Evolutionary conservation across 2,797 vertebrate species (phyloP).

Genomic region (Lateolabrax maculatus): DNA sequence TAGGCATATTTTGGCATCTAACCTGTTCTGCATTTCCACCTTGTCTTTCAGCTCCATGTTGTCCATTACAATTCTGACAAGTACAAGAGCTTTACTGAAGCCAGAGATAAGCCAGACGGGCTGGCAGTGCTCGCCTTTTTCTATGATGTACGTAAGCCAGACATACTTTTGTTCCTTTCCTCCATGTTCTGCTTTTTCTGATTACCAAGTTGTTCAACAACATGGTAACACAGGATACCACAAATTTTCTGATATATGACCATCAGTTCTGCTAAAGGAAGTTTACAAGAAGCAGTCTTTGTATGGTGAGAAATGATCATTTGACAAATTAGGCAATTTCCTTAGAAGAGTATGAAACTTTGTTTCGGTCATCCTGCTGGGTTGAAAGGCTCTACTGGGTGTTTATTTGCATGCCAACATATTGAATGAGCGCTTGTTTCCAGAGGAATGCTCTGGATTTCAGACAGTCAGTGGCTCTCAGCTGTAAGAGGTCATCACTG

Average conservation of each 20-base stretch:
- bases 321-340: conserved; percentile 12
- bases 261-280: background rate
- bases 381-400: conserved; percentile 57
- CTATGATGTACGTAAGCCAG: conserved; percentile 84
- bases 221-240: background rate
- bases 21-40: conserved; percentile 35
- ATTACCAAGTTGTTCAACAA: background rate
- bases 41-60: conserved; percentile 89
- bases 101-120: conserved; percentile 87
- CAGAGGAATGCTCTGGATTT: conserved; percentile 50
- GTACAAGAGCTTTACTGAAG: conserved; percentile 88
- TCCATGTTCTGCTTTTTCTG: conserved; percentile 25
- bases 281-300: conserved; percentile 31
- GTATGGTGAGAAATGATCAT: conserved; percentile 18
- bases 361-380: conserved; percentile 35
- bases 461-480: conserved; percentile 25
- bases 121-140: conserved; percentile 93
- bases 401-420: conserved; percentile 22
- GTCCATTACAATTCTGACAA: conserved; percentile 94
- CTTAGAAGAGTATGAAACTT: conserved; percentile 43
- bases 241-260: conserved; percentile 6
- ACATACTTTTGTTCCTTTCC: conserved; percentile 27
- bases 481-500: conserved; percentile 51
- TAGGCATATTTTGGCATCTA: conserved; percentile 18
- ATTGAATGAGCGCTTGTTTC: conserved; percentile 54